phyloP scores from a whole-genome alignment of 2,888 invertebrate genomes.

The Cerastis leucographa region DNA sequence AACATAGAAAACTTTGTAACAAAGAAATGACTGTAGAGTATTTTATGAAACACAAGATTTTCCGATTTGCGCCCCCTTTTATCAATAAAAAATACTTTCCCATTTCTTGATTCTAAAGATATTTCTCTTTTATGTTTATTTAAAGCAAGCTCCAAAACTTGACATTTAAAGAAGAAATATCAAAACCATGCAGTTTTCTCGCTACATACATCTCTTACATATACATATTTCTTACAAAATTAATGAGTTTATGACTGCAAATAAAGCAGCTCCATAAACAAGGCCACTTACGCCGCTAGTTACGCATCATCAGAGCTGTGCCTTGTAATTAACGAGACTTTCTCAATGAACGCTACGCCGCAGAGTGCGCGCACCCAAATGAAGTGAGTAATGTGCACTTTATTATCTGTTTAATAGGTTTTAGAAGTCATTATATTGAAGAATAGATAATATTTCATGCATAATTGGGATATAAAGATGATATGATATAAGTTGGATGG shows the following conservation, averaged over 20 bases:
- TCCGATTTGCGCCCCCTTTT: neutral
- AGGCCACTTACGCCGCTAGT: constrained; percentile 27
- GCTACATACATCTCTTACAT: neutral
- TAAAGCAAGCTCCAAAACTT: neutral
- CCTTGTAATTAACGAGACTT: constrained; percentile 70
- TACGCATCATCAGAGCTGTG: constrained; percentile 60
- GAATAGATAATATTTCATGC: constrained; percentile 5
- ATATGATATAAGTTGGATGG: neutral
- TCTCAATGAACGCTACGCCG: constrained; percentile 67
- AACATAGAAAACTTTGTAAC: neutral
- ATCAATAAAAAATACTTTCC: neutral
- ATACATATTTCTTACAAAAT: constrained; percentile 5
- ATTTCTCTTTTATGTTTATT: neutral
- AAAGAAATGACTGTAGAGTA: neutral
- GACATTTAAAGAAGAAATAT: neutral
- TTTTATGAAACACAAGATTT: neutral
- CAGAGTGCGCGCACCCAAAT: constrained; percentile 65
- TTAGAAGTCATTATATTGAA: constrained; percentile 23
- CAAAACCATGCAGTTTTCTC: neutral
- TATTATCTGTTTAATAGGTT: constrained; percentile 28
- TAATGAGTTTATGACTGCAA: constrained; percentile 16
- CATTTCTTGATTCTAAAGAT: neutral
- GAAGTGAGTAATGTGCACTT: constrained; percentile 48
- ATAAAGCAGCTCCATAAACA: constrained; percentile 22
- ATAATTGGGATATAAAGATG: neutral